Conservation (phyloP, 2,113 vertebrate genomes). For the Amblyornis subalaris region DNA sequence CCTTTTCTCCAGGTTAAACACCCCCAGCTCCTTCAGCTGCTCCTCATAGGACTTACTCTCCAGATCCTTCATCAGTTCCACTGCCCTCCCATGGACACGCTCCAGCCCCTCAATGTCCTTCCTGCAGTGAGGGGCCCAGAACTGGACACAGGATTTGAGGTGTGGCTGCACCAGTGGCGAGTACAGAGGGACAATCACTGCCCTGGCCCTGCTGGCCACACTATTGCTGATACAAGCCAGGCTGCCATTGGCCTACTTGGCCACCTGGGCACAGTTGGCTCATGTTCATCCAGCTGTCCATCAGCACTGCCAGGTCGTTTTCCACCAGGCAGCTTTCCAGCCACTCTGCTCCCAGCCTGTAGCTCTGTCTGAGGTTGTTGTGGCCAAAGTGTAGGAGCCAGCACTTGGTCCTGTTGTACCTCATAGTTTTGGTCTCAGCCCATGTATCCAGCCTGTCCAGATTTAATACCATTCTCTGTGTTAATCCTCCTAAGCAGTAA, state of each 20-base stretch:
- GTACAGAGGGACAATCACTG: neutral
- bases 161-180: neutral
- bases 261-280: neutral
- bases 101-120: neutral
- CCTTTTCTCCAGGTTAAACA: neutral
- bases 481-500: neutral
- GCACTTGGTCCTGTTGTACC: neutral
- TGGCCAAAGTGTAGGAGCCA: neutral
- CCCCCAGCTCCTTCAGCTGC: neutral
- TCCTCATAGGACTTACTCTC: neutral
- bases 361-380: neutral
- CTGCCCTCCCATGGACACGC: rapidly evolving
- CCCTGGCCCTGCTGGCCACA: neutral
- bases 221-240: rapidly evolving
- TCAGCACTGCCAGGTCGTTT: neutral
- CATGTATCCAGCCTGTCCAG: neutral
- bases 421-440: neutral
- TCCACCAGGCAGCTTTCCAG: neutral
- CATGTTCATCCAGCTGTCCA: neutral
- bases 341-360: neutral
- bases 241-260: neutral
- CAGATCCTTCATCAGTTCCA: neutral
- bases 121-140: neutral
- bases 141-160: rapidly evolving
- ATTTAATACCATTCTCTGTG: neutral